Conservation (phyloP, 2,113 vertebrate genomes). For the Ceratotherium simum region DNA sequence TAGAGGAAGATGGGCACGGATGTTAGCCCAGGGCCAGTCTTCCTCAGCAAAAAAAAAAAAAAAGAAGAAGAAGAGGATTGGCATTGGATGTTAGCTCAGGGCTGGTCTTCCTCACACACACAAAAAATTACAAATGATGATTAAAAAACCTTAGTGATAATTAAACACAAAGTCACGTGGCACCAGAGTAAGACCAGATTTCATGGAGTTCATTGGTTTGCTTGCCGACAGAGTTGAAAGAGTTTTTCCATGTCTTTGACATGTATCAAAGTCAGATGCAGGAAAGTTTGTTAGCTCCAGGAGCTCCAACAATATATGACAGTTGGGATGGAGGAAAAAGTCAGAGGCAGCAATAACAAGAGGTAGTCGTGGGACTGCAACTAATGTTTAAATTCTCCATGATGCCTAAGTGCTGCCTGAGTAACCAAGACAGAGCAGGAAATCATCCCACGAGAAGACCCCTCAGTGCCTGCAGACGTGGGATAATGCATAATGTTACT, state of each 20-base stretch:
- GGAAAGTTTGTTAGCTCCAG: not conserved
- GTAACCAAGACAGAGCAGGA: not conserved
- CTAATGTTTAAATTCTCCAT: conserved; percentile 1
- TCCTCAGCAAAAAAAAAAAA: no score
- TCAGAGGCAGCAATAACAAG: not conserved
- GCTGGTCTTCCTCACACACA: no score
- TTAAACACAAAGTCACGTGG: not conserved
- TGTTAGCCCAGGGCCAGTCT: no score
- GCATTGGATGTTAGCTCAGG: no score
- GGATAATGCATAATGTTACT: conserved; percentile 13
- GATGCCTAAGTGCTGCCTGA: not conserved
- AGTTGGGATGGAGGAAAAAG: not conserved
- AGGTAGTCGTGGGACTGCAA: not conserved
- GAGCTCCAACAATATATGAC: not conserved
- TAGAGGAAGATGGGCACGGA: no score
- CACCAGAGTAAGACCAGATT: not conserved
- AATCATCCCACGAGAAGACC: not conserved
- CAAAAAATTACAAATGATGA: not conserved
- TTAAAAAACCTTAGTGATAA: not conserved
- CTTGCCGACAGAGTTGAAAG: not conserved
- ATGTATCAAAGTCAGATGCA: not conserved
- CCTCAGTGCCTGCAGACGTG: not conserved
- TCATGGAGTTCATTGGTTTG: not conserved
- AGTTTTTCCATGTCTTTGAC: not conserved
- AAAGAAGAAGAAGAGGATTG: no score